Conservation (phyloP, 1,140 invertebrate genomes). For the Armadillidium nasatum region DNA sequence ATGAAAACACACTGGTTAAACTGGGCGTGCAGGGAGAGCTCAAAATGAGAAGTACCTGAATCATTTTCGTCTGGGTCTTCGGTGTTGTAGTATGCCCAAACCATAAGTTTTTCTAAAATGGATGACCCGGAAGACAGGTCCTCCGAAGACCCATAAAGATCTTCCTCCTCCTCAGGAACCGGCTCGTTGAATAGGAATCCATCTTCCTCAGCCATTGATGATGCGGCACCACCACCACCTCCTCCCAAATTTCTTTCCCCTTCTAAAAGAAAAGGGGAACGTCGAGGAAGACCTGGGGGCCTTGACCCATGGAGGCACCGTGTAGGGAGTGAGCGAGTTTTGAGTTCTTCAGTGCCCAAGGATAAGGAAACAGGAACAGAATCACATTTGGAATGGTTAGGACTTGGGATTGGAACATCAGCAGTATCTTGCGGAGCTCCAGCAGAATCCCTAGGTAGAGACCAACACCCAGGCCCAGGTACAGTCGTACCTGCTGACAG, state of each 20-base stretch:
- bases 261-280: slow-evolving; percentile 28
- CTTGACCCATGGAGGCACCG: slow-evolving; percentile 39
- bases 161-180: slow-evolving; percentile 41
- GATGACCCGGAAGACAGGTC: slow-evolving; percentile 42
- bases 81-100: slow-evolving; percentile 43
- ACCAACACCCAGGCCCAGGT: slow-evolving; percentile 37
- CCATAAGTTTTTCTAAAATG: slow-evolving; percentile 44
- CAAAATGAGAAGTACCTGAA: slow-evolving; percentile 19
- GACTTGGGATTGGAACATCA: background rate
- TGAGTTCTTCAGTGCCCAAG: slow-evolving; percentile 37
- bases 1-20: no score
- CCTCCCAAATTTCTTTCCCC: no score
- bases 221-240: slow-evolving; percentile 32
- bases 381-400: slow-evolving; percentile 29
- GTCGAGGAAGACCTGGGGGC: slow-evolving; percentile 28
- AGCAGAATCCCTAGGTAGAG: slow-evolving; percentile 32
- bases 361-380: slow-evolving; percentile 27
- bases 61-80: slow-evolving; percentile 31
- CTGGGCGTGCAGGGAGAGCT: slow-evolving; percentile 7
- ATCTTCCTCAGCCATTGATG: slow-evolving; percentile 38
- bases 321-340: slow-evolving; percentile 43
- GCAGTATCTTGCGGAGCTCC: slow-evolving; percentile 4
- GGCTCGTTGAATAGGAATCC: slow-evolving; percentile 41
- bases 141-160: slow-evolving; percentile 42
- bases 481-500: background rate